A percentile compares a stretch with the other conserved stretches of the same genome.
phyloP scores from a whole-genome alignment of 2,888 invertebrate species.

The Calephelis perditalis region DNA sequence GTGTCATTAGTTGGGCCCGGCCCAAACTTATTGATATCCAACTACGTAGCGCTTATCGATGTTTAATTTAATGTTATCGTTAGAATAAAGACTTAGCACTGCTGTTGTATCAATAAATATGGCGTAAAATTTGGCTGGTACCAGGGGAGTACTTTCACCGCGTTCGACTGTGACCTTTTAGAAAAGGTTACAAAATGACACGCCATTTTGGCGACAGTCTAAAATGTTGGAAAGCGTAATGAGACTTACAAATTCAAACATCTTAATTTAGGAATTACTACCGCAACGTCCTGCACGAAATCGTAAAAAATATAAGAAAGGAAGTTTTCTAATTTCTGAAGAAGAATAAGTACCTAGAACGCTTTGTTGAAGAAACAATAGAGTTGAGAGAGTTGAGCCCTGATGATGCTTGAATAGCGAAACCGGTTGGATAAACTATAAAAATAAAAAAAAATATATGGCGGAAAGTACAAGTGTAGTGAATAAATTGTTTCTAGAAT shows the following conservation, averaged over 20 bases:
- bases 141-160: conserved; percentile 4
- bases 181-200: conserved; percentile 4
- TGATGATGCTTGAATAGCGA: too few species aligned
- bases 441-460: too few species aligned
- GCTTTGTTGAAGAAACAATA: too few species aligned
- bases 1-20: conserved; percentile 2
- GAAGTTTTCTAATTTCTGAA: too few species aligned
- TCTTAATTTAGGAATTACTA: not conserved
- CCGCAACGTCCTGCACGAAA: too few species aligned
- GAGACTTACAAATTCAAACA: not conserved
- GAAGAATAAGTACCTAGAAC: too few species aligned
- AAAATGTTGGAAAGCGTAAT: conserved; percentile 1
- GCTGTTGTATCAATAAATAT: not conserved
- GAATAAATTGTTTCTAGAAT: too few species aligned
- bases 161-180: not conserved
- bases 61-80: conserved; percentile 1
- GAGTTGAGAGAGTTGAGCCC: too few species aligned
- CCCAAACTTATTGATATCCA: not conserved
- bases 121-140: not conserved
- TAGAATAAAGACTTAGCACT: not conserved
- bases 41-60: conserved; percentile 1
- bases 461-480: too few species aligned
- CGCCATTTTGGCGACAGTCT: not conserved
- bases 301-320: too few species aligned
- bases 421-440: too few species aligned